Evolutionary conservation across 2,888 invertebrate genomes (phyloP), one percentile per base, ranked within the genome.

Genomic region (Osedax frankpressi): DNA sequence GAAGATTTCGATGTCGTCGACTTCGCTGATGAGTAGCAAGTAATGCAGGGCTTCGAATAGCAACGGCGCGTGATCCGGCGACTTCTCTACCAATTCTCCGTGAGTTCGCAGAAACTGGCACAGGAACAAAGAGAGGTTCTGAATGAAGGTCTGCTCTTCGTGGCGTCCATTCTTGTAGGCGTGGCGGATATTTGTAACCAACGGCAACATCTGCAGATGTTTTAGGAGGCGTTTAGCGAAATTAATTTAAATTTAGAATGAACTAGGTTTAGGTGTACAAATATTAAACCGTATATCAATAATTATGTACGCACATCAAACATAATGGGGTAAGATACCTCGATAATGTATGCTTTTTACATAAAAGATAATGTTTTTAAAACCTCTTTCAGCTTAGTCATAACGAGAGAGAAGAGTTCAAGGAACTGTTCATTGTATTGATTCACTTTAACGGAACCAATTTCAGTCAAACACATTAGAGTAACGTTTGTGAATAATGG

Each of bases 1-100:
- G 85, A 99, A 99, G 76, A 99, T 95, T 87, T 99, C 98, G 0
- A 95, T 94, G 84, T 99, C 98, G 79, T 99, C 97, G 1, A 99
- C 97, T 86, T 95, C 93, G 19, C 96, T 97, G 75, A 87, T 86
- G 63, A 84, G 78, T 29, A 87, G 82, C 75, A 87, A 79, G 76
- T 86, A 86, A 74, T 82, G 80, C 25, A 87, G 78, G 11, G 83
- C 79, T 82, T 84, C 79, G 2, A 79, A 44, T 6, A 44, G 44
- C 19, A 65, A 65, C 19, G 65, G 65, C 6, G 44, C 6, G 59
- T 90, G 87, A 74, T 91, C 90, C 25, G 77, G 70, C 79, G 91
- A 89, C 81, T 90, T 90, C 77, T 84, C 84, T 3, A 84, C 79
- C 27, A 84, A 79, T 70, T 78, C 78, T n/a, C 93, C 93, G 85